Conservation (phyloP, 2,888 invertebrate species). For the Erebia epiphron region DNA sequence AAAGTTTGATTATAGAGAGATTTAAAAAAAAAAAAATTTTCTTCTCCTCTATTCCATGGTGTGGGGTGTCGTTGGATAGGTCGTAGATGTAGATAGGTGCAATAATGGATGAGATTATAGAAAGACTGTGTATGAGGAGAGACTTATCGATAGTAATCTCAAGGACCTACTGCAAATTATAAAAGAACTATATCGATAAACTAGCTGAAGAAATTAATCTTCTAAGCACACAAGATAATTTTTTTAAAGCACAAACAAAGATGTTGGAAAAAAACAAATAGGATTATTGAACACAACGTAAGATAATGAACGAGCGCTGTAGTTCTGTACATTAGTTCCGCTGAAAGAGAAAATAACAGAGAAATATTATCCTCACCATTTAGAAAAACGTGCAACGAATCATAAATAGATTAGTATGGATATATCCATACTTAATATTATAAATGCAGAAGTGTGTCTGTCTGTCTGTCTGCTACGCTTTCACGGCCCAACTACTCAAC, state of each 20-base stretch:
- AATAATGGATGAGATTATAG: too few species aligned
- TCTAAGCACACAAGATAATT: not conserved
- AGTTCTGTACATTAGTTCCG: conserved; percentile 25
- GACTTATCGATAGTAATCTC: not conserved
- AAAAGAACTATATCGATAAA: not conserved
- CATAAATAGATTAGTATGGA: not conserved
- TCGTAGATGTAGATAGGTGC: too few species aligned
- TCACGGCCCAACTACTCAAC: too few species aligned
- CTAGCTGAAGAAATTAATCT: not conserved
- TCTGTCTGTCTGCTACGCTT: too few species aligned
- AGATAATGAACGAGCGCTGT: conserved; percentile 13
- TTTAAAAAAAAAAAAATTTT: too few species aligned
- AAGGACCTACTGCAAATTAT: not conserved
- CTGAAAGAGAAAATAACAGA: conserved; percentile 23
- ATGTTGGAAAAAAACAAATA: conserved; percentile 13
- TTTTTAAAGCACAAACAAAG: not conserved
- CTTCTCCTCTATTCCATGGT: too few species aligned
- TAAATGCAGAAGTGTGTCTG: too few species aligned
- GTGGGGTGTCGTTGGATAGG: too few species aligned
- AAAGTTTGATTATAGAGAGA: too few species aligned
- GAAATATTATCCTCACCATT: conserved; percentile 20
- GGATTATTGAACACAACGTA: conserved; percentile 2
- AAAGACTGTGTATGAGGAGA: too few species aligned
- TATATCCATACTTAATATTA: too few species aligned
- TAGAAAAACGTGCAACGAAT: conserved; percentile 11